Conservation (phyloP, 2,113 vertebrate species). For the Xenotilapia flavipinnis region DNA sequence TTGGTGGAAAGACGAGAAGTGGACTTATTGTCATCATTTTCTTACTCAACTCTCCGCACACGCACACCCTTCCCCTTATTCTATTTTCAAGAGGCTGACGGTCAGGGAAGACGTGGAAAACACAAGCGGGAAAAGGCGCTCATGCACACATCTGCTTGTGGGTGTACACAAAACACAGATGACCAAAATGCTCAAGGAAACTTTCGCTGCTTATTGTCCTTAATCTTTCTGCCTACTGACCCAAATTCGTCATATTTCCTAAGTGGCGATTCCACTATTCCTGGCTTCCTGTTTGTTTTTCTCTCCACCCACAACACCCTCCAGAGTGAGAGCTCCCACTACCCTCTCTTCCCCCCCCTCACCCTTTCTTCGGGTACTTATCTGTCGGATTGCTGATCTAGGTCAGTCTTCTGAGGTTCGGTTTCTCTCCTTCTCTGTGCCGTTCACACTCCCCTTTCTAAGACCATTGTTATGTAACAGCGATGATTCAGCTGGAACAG, state of each 20-base stretch:
- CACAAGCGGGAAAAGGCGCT: conserved; percentile 28
- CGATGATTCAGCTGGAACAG: conserved; percentile 52
- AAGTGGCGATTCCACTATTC: background rate
- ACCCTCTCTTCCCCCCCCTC: background rate
- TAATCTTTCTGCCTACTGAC: conserved; percentile 50
- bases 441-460: conserved; percentile 13
- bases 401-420: conserved; percentile 49
- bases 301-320: background rate
- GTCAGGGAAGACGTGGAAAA: conserved; percentile 29
- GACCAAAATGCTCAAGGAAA: background rate
- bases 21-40: background rate
- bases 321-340: background rate
- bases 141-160: background rate
- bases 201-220: conserved; percentile 11
- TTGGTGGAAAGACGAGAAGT: conserved; percentile 20
- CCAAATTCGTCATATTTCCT: conserved; percentile 28
- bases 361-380: conserved; percentile 41
- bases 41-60: conserved; percentile 28
- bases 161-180: background rate
- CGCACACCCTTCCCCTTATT: conserved; percentile 48
- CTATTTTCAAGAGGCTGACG: conserved; percentile 32
- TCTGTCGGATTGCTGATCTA: conserved; percentile 35
- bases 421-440: conserved; percentile 10
- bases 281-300: background rate
- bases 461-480: conserved; percentile 55